Evolutionary conservation across 92 coral and sea anemone species (phyloP).

Genomic region (Nematostella vectensis): DNA sequence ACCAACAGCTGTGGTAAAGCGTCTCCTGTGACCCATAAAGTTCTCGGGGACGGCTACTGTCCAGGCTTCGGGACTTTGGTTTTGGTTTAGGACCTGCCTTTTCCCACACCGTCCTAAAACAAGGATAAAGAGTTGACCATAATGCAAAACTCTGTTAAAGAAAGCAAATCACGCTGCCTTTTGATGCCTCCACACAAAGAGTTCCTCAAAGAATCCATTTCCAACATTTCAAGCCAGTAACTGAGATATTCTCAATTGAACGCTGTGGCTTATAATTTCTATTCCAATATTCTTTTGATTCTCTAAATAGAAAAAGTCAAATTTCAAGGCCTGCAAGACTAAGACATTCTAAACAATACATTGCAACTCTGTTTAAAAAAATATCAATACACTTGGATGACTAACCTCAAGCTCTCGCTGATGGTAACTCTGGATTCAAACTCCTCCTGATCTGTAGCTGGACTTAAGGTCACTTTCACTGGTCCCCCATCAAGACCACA

Average conservation of each 20-base stretch:
- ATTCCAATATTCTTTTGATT: no score
- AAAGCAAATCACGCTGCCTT: no score
- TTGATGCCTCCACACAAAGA: no score
- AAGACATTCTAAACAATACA: no score
- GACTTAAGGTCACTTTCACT: conserved; percentile 55
- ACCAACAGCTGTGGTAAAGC: conserved; percentile 95
- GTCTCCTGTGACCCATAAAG: conserved; percentile 88
- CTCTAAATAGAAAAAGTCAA: no score
- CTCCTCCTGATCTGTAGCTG: conserved; percentile 36
- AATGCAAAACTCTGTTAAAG: neutral
- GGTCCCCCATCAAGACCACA: conserved; percentile 32
- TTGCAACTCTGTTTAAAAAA: no score
- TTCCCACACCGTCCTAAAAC: conserved; percentile 92
- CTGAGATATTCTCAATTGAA: no score
- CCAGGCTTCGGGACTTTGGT: conserved; percentile 22
- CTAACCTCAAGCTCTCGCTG: conserved; percentile 89
- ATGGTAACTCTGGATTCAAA: conserved; percentile 47
- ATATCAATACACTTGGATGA: no score
- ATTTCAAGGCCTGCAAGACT: no score
- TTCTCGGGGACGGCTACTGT: conserved; percentile 45
- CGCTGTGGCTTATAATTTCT: no score
- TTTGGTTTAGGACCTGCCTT: conserved; percentile 32
- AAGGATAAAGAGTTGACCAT: neutral
- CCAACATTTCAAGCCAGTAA: no score
- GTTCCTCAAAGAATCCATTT: no score